Evolutionary conservation across 1,140 invertebrate genomes (phyloP).

Genomic region (Sycophaga agraensis): DNA sequence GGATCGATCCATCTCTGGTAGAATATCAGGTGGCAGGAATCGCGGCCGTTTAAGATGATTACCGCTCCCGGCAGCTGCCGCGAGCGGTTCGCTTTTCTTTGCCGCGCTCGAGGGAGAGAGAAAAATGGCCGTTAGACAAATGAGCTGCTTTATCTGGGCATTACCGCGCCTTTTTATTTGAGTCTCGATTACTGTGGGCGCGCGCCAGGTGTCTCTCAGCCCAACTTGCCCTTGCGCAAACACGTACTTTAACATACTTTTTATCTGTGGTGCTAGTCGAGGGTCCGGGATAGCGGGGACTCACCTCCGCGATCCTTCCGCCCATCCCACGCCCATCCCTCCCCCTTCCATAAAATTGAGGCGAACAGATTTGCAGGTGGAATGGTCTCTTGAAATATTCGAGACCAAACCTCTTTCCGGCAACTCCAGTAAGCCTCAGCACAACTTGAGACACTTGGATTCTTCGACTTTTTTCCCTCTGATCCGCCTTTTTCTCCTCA

Average conservation of each 20-base stretch:
- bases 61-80: conserved; percentile 46
- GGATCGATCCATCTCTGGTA: too few relatives aligned
- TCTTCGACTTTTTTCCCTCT: too few relatives aligned
- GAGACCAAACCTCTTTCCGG: too few relatives aligned
- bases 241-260: conserved; percentile 34
- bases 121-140: conserved; percentile 57
- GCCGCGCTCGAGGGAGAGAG: conserved; percentile 24
- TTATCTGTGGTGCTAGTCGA: too few relatives aligned
- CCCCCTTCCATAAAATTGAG: conserved; percentile 42
- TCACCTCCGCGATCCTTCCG: not conserved
- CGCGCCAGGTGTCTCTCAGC: conserved; percentile 23
- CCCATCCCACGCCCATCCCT: not conserved
- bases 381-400: too few relatives aligned
- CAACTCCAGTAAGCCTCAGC: too few relatives aligned
- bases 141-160: conserved; percentile 55
- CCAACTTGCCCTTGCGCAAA: not conserved
- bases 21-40: conserved; percentile 45
- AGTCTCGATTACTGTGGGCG: conserved; percentile 49
- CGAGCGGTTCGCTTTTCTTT: not conserved
- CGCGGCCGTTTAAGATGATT: conserved; percentile 52
- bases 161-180: conserved; percentile 54
- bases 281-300: not conserved
- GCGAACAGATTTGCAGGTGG: conserved; percentile 50
- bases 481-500: too few relatives aligned
- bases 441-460: too few relatives aligned